Conservation (phyloP, 1,140 invertebrate species). For the Drosophila mayri region DNA sequence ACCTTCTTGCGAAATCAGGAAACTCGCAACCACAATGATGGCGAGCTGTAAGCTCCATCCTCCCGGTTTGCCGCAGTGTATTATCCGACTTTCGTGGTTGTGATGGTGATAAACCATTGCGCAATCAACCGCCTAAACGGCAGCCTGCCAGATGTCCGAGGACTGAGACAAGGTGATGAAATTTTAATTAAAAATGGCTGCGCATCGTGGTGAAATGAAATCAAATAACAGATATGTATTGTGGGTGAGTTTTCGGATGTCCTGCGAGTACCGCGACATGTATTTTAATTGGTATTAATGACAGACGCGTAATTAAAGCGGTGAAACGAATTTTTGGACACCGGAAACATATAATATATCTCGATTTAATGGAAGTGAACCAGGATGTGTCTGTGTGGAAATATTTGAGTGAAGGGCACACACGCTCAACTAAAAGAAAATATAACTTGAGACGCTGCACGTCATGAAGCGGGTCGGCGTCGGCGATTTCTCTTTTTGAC, state of each 20-base stretch:
- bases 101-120: slow-evolving; percentile 62
- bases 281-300: slow-evolving; percentile 32
- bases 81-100: slow-evolving; percentile 20
- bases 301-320: slow-evolving; percentile 21
- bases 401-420: slow-evolving; percentile 38
- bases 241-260: slow-evolving; percentile 1
- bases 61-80: slow-evolving; percentile 33
- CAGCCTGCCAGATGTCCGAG: slow-evolving; percentile 45
- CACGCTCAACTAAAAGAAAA: slow-evolving; percentile 53
- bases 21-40: slow-evolving; percentile 19
- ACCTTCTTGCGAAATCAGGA: slow-evolving; percentile 44
- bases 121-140: slow-evolving; percentile 66
- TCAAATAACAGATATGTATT: slow-evolving; percentile 15
- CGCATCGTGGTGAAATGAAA: slow-evolving; percentile 16
- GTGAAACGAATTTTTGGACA: background rate
- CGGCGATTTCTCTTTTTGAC: slow-evolving; percentile 77
- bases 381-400: slow-evolving; percentile 17
- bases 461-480: slow-evolving; percentile 48
- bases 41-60: slow-evolving; percentile 20
- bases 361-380: slow-evolving; percentile 3
- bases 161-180: slow-evolving; percentile 42
- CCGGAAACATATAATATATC: slow-evolving; percentile 13
- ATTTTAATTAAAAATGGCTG: slow-evolving; percentile 62
- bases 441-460: slow-evolving; percentile 38
- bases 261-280: slow-evolving; percentile 26